Percentiles rank a stretch among this genome's conserved stretches.
These are phyloP conservation scores for Drosophila multiciliata DNA, from an alignment of 2,888 invertebrate genomes.

Conservation along the genomic window DNA sequence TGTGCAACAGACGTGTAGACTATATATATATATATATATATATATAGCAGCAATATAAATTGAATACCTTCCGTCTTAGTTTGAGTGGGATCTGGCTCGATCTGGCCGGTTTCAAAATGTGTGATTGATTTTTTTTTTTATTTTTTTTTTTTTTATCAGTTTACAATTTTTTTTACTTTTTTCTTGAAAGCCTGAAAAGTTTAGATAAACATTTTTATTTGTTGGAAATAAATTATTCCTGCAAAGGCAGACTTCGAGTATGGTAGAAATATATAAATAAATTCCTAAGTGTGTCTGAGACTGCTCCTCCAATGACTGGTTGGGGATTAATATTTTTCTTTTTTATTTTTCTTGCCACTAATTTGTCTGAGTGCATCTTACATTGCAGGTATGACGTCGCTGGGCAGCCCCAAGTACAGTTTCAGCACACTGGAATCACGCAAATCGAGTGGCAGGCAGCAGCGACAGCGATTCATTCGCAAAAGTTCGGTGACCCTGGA, in stretches of 20 bases:
- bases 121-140: too few species aligned
- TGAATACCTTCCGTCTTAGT: background rate
- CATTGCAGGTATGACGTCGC: slow-evolving; percentile 77
- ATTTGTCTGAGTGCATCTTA: background rate
- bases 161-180: too few species aligned
- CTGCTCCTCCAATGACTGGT: background rate
- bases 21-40: background rate
- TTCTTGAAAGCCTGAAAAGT: too few species aligned
- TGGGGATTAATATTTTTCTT: too few species aligned
- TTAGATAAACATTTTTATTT: too few species aligned
- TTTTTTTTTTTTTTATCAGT: too few species aligned
- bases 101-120: too few species aligned
- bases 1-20: background rate
- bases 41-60: background rate
- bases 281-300: background rate
- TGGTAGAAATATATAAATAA: background rate
- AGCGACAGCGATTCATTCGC: slow-evolving; percentile 85
- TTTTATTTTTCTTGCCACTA: background rate
- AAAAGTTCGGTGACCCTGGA: slow-evolving; percentile 86
- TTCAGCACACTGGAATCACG: slow-evolving; percentile 87
- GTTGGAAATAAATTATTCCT: background rate
- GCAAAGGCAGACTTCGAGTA: background rate
- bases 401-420: slow-evolving; percentile 86
- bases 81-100: background rate
- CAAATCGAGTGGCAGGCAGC: slow-evolving; percentile 84